Evolutionary conservation across 2,113 vertebrate species (phyloP).

Genomic region (Carassius carassius): DNA sequence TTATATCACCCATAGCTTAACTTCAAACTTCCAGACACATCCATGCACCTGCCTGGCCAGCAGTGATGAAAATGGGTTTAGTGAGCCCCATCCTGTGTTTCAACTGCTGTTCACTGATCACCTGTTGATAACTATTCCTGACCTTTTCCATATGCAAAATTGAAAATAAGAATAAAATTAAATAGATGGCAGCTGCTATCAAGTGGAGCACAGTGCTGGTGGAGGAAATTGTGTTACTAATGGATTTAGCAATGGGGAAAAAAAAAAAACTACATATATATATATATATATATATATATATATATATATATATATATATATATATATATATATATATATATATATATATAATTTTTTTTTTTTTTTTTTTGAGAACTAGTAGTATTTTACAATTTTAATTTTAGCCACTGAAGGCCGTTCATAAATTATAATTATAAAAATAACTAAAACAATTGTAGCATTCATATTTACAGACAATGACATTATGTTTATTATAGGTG

Average conservation of each 20-base stretch:
- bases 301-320: too few species aligned
- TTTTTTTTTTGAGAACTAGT: too few species aligned
- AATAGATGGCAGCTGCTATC: slow-evolving; percentile 77
- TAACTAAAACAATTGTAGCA: too few species aligned
- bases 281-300: too few species aligned
- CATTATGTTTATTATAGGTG: too few species aligned
- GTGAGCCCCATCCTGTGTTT: slow-evolving; percentile 64
- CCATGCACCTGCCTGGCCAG: slow-evolving; percentile 5
- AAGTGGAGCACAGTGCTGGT: slow-evolving; percentile 67
- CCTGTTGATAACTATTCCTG: slow-evolving; percentile 82
- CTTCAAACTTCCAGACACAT: slow-evolving; percentile 20
- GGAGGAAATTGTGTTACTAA: slow-evolving; percentile 68
- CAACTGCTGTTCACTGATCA: slow-evolving; percentile 71
- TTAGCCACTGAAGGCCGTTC: too few species aligned
- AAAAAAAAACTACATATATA: too few species aligned
- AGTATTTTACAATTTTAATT: too few species aligned
- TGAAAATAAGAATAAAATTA: slow-evolving; percentile 80
- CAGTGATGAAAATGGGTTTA: slow-evolving; percentile 72
- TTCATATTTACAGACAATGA: too few species aligned
- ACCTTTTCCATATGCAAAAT: slow-evolving; percentile 78
- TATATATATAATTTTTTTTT: too few species aligned
- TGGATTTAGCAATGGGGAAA: slow-evolving; percentile 64
- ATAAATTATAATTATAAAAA: too few species aligned
- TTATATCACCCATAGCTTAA: slow-evolving; percentile 39
- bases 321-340: too few species aligned